A percentile compares a stretch with the other conserved stretches of the same genome.
phyloP scores from a whole-genome alignment of 2,888 invertebrate species.

The Cephus pulcher region DNA sequence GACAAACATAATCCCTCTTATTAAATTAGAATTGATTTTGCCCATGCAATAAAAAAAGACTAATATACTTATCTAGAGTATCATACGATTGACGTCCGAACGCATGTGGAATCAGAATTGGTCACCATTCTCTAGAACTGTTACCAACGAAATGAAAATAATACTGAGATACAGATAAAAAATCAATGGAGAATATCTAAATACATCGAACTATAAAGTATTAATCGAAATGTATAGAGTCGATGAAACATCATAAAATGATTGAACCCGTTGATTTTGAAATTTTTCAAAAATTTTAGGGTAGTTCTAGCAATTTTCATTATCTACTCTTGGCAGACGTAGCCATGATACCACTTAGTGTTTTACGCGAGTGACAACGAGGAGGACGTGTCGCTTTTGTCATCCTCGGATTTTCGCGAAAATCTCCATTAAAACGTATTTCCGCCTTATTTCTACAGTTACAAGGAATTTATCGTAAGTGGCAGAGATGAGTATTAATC shows the following conservation, averaged over 20 bases:
- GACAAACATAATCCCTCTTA: background rate
- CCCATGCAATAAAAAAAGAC: background rate
- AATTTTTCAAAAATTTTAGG: background rate
- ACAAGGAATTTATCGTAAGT: background rate
- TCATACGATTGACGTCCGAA: slow-evolving; percentile 32
- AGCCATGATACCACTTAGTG: background rate
- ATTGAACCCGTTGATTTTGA: background rate
- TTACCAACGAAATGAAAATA: background rate
- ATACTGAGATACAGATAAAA: background rate
- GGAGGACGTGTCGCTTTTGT: background rate
- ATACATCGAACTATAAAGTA: background rate
- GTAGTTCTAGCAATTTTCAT: background rate
- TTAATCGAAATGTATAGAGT: background rate
- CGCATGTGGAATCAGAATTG: background rate
- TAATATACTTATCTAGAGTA: slow-evolving; percentile 5
- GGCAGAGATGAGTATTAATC: background rate
- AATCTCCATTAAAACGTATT: background rate
- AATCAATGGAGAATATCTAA: background rate
- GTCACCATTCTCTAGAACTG: background rate
- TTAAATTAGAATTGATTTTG: background rate
- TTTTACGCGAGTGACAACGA: background rate
- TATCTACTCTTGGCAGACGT: background rate
- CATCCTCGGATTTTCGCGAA: background rate
- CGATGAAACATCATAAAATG: background rate
- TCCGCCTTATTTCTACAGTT: background rate